phyloP scores from a whole-genome alignment of 2,113 vertebrate genomes.

The Camelus dromedarius region DNA sequence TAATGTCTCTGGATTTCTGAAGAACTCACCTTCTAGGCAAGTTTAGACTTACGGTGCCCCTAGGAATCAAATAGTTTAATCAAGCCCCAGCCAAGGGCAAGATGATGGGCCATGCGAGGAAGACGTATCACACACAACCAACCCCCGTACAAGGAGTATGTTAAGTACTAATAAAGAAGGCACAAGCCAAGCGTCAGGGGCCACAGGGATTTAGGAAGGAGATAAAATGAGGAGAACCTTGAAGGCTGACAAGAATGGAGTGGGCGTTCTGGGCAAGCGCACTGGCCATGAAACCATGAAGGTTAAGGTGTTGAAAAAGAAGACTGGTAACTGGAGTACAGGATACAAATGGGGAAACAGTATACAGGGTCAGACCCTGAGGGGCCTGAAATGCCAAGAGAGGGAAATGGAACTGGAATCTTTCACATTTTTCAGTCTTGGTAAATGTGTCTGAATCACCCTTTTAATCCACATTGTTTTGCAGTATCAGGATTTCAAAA shows the following conservation, averaged over 20 bases:
- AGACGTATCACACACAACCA: background rate
- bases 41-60: background rate
- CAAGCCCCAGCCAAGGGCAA: background rate
- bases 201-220: background rate
- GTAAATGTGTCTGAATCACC: background rate
- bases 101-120: background rate
- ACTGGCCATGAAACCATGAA: background rate
- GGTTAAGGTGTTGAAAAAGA: background rate
- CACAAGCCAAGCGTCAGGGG: background rate
- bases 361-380: background rate
- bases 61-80: background rate
- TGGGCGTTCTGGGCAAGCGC: background rate
- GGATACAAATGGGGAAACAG: background rate
- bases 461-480: background rate
- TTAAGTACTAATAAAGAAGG: background rate
- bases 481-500: slow-evolving; percentile 2
- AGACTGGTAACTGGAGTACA: background rate
- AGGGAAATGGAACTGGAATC: background rate
- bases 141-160: background rate
- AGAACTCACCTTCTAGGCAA: background rate
- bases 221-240: background rate
- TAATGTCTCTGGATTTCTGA: background rate
- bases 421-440: background rate
- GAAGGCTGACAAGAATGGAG: background rate
- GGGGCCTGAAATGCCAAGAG: background rate